Evolutionary conservation across 1,140 invertebrate species (phyloP).

Genomic region (Choristoneura fumiferana): DNA sequence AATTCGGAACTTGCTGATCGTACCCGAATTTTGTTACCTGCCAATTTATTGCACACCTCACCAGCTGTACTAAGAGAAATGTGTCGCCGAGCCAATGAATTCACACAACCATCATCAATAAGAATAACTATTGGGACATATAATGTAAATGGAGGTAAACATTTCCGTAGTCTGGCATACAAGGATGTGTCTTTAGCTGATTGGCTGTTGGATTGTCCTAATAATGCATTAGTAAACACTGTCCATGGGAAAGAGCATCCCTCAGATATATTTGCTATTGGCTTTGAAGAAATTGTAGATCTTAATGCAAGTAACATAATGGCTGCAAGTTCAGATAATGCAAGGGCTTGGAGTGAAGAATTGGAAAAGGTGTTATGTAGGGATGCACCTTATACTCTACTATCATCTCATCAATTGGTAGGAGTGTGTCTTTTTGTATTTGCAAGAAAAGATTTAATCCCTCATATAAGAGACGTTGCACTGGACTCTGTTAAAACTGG

Average conservation of each 20-base stretch:
- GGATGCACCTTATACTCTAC: slow-evolving; percentile 92
- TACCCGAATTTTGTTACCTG: slow-evolving; percentile 92
- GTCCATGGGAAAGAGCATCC: slow-evolving; percentile 80
- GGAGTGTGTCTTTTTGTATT: slow-evolving; percentile 99
- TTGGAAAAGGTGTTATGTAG: slow-evolving; percentile 94
- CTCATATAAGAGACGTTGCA: slow-evolving; percentile 94
- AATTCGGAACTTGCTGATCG: slow-evolving; percentile 95
- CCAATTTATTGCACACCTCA: slow-evolving; percentile 92
- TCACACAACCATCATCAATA: slow-evolving; percentile 85
- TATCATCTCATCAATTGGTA: slow-evolving; percentile 98
- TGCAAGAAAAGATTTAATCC: slow-evolving; percentile 91
- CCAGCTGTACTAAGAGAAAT: slow-evolving; percentile 89
- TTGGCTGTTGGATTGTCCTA: slow-evolving; percentile 93
- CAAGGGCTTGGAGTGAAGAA: slow-evolving; percentile 96
- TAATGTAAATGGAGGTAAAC: slow-evolving; percentile 99
- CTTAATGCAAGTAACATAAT: slow-evolving; percentile 99
- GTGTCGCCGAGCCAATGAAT: slow-evolving; percentile 91
- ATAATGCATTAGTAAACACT: slow-evolving; percentile 79
- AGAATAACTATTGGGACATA: slow-evolving; percentile 96
- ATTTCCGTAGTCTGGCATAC: slow-evolving; percentile 97
- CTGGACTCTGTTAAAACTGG: slow-evolving; percentile 98
- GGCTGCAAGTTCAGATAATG: slow-evolving; percentile 97
- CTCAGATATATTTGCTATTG: slow-evolving; percentile 97
- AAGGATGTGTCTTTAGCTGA: slow-evolving; percentile 95
- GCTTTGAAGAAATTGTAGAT: slow-evolving; percentile 99